Conservation (phyloP, 2,113 vertebrate species). For the Plotosus lineatus region DNA sequence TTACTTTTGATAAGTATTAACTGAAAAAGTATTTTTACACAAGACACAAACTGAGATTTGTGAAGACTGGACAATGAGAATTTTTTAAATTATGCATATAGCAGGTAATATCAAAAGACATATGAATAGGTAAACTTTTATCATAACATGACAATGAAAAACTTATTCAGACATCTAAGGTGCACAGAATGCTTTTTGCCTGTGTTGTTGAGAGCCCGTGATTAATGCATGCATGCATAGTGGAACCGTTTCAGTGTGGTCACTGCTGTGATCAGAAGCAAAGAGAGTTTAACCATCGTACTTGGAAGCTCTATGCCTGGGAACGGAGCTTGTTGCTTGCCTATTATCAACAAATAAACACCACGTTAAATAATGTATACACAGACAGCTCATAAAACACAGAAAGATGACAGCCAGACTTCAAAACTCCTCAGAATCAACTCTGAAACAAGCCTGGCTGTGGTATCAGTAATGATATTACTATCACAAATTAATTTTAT, state of each 20-base stretch:
- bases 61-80: neutral
- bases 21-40: no score
- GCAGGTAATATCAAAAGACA: neutral
- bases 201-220: slow-evolving; percentile 67
- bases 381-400: slow-evolving; percentile 63
- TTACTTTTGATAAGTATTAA: no score
- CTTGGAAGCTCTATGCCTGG: slow-evolving; percentile 86
- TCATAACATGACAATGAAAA: neutral
- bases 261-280: slow-evolving; percentile 69
- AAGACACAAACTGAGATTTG: neutral
- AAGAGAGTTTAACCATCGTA: slow-evolving; percentile 76
- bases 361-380: slow-evolving; percentile 70
- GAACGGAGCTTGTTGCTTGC: slow-evolving; percentile 83
- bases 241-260: slow-evolving; percentile 68
- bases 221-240: slow-evolving; percentile 69
- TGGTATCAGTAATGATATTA: neutral
- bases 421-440: slow-evolving; percentile 66
- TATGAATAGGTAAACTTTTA: neutral
- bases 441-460: neutral
- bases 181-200: slow-evolving; percentile 62
- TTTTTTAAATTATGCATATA: neutral
- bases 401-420: slow-evolving; percentile 69
- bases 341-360: slow-evolving; percentile 83
- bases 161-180: neutral
- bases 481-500: neutral